Base-by-base conservation (phyloP, 2,888 invertebrate genomes). In the Dilophus febrilis region DNA sequence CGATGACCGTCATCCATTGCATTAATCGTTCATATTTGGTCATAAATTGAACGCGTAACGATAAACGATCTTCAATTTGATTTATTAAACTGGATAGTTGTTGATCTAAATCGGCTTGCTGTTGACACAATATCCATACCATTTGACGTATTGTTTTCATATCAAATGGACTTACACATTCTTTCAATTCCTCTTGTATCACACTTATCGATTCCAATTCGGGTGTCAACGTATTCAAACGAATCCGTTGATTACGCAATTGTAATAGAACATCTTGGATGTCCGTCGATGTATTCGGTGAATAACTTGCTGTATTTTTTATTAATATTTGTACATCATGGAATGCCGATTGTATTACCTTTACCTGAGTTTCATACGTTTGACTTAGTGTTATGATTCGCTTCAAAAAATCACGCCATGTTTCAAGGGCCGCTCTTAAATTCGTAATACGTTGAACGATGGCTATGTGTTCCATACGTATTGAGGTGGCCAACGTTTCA, bases 101-200 rank as follows among this genome's bases (percentile, higher is more conserved):
- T 50, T 84, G 79, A 50, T 85, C 82, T 3, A 87, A 59, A 49
- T 88, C 87, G 1, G 76, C 75, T 47, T 85, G 77, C 50, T 83
- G 82, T 53, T 88, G 85, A 59, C 74, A 71, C 39, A 87, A 58
- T 44, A 85, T 68, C 74, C 84, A 81, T 45, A 79, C 70, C 47
- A 74, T 72, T 55, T 87, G 87, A 48, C 77, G 76, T 36, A 87
- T 72, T 12, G 76, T 66, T 55, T 86, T 81, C 60, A 85, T 78
- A 53, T 90, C 88, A 35, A 77, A 73, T 1, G 86, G 84, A 56
- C 83, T 84, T 5, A 88, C 67, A 50, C 82, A 83, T 54, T 87
- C 85, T 51, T 85, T 83, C 3, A 90, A 64, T 57, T 86, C 79
- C 56, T 87, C 85, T 49, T 84, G 79, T 26, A 75, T 74, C 1